phyloP scores from a whole-genome alignment of 1,140 invertebrate genomes.

The Drosophila nigromelanica region DNA sequence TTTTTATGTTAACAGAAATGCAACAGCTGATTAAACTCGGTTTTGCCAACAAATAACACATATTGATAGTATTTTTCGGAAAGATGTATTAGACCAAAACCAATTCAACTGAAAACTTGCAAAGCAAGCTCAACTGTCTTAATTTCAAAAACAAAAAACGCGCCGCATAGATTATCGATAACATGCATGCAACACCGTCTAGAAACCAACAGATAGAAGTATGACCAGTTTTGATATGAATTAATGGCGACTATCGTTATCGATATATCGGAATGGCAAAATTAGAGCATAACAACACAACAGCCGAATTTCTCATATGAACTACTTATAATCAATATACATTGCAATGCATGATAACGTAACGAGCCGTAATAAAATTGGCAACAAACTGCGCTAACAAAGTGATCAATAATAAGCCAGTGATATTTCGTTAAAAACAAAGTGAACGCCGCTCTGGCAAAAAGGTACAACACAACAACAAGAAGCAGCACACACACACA shows the following conservation, averaged over 20 bases:
- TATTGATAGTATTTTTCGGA: neutral
- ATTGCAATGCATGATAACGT: slow-evolving; percentile 57
- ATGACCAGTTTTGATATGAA: slow-evolving; percentile 7
- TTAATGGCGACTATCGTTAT: neutral
- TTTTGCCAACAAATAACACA: neutral
- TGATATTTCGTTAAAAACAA: slow-evolving; percentile 16
- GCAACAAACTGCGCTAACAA: slow-evolving; percentile 25
- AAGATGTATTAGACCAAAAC: neutral
- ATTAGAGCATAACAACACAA: slow-evolving; percentile 38
- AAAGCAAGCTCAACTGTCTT: neutral
- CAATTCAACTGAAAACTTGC: neutral
- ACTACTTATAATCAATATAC: slow-evolving; percentile 61
- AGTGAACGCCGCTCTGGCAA: slow-evolving; percentile 56
- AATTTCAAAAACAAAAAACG: neutral
- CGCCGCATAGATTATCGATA: slow-evolving; percentile 1
- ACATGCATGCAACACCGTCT: neutral
- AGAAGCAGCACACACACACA: slow-evolving; percentile 29
- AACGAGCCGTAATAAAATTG: slow-evolving; percentile 41
- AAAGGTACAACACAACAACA: slow-evolving; percentile 68
- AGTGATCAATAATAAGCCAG: slow-evolving; percentile 29
- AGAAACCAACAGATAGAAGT: neutral
- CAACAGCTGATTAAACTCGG: neutral
- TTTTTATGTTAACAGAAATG: neutral
- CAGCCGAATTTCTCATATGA: slow-evolving; percentile 46
- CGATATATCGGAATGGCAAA: slow-evolving; percentile 30